These are phyloP conservation scores for Daktulosphaira vitifoliae DNA, from an alignment of 1,140 invertebrate species.

Conservation along the genomic window DNA sequence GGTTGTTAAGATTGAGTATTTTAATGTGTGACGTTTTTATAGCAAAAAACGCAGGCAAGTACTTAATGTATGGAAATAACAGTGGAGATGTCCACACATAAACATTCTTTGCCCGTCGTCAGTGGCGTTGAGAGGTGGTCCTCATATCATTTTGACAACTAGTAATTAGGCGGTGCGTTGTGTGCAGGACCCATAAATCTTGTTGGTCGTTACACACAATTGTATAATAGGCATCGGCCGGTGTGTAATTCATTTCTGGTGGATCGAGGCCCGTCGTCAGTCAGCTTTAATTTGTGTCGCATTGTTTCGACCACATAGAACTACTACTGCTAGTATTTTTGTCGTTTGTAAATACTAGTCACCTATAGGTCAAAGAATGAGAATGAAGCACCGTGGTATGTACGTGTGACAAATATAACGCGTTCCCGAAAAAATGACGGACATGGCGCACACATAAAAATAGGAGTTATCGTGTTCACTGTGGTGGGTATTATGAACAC, in stretches of 20 bases:
- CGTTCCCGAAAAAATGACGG: not conserved
- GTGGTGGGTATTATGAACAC: too few species aligned
- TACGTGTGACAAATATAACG: not conserved
- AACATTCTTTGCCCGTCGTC: not conserved
- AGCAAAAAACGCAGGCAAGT: too few species aligned
- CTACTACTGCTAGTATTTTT: too few species aligned
- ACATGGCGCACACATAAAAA: too few species aligned
- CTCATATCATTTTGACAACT: constrained; percentile 19
- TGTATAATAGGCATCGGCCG: constrained; percentile 24
- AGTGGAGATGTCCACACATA: too few species aligned
- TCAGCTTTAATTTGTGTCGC: constrained; percentile 27
- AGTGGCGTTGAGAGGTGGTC: not conserved
- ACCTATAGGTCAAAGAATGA: too few species aligned
- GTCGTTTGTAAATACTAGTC: too few species aligned
- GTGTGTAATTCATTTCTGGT: constrained; percentile 30
- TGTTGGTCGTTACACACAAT: constrained; percentile 20
- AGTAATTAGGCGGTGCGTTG: constrained; percentile 25
- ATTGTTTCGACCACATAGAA: constrained; percentile 22
- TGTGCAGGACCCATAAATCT: constrained; percentile 26
- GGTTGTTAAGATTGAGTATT: too few species aligned
- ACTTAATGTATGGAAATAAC: too few species aligned
- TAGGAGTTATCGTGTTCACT: too few species aligned
- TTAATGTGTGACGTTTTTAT: too few species aligned
- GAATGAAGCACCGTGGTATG: not conserved
- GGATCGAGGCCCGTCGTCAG: constrained; percentile 17